These are phyloP conservation scores for Spodoptera litura DNA, from an alignment of 1,140 invertebrate species.

Conservation along the genomic window DNA sequence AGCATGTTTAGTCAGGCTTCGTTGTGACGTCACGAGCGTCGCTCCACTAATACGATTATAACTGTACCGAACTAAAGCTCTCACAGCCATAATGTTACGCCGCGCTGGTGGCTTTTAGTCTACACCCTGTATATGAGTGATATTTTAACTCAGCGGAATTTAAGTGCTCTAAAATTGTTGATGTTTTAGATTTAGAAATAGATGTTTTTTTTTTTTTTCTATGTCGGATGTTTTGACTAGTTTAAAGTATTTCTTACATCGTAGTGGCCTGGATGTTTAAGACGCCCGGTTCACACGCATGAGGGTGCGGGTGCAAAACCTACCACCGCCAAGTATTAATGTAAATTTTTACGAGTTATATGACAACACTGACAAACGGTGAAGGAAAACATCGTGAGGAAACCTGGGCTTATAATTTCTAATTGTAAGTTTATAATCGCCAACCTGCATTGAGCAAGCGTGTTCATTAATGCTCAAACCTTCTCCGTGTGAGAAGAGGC, in stretches of 20 bases:
- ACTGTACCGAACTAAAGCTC: conserved; percentile 59
- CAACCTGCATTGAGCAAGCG: no score
- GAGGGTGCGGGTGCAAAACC: no score
- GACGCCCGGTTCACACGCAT: no score
- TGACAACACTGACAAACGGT: no score
- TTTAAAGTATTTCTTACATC: background rate
- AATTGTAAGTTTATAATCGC: no score
- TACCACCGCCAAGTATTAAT: no score
- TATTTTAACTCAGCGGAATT: conserved; percentile 45
- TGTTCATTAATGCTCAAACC: no score
- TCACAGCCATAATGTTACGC: conserved; percentile 51
- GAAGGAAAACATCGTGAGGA: no score
- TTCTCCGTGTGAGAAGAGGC: no score
- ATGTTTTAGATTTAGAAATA: background rate
- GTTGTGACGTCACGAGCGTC: conserved; percentile 47
- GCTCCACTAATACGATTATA: conserved; percentile 75
- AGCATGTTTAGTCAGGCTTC: conserved; percentile 26
- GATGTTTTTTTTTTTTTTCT: background rate
- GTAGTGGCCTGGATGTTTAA: no score
- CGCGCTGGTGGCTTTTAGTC: conserved; percentile 44
- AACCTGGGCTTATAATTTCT: no score
- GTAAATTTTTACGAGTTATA: no score
- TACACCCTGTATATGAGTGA: conserved; percentile 44
- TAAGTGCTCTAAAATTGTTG: conserved; percentile 29
- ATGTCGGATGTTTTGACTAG: background rate